Evolutionary conservation across 2,888 invertebrate genomes (phyloP), one percentile per base, ranked within the genome.

Genomic region (Synergus laeviventris): DNA sequence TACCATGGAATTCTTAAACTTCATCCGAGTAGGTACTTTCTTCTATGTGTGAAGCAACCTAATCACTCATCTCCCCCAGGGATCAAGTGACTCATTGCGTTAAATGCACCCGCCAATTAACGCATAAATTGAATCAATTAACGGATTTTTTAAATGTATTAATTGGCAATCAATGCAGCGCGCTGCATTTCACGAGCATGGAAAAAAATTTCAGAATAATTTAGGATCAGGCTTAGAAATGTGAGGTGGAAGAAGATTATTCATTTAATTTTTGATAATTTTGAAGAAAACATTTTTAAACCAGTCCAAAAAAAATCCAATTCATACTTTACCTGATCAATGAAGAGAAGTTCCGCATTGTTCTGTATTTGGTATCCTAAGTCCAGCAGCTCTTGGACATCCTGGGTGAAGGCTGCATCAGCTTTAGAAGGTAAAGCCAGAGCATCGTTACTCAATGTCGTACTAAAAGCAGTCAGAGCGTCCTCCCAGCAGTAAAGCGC

Each of bases 401-500:
- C 91, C 86, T 93, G 93, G 0, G 94, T 93, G 91, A 97, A 97
- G 89, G 96, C 96, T 0, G 96, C 95, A 89, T 97, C 97, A 88
- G 97, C 97, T 21, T 95, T 95, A 31, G 96, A 95, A 12, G 96
- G 95, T 82, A 97, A 93, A 45, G 95, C 94, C 64, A 95, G 91
- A 1, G 95, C 93, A 39, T 89, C 89, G 85, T 94, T 92, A 87
- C 93, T 93, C 75, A 93, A 93, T 79, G 91, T 88, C 21, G 94
- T 91, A 56, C 94, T 93, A 88, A 97, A 97, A 56, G 96, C 94
- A 0, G 96, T 94, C 82, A 98, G 91, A 14, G 98, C 98, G 91
- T 98, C 98, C 91, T 99, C 98, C 98, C 98, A 98, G 90, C 96
- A 97, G 89, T 96, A 96, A 83, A 98, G 96, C 80, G 97, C 97